Conservation (phyloP, 2,113 vertebrate genomes). For the Pomatostomus ruficeps region DNA sequence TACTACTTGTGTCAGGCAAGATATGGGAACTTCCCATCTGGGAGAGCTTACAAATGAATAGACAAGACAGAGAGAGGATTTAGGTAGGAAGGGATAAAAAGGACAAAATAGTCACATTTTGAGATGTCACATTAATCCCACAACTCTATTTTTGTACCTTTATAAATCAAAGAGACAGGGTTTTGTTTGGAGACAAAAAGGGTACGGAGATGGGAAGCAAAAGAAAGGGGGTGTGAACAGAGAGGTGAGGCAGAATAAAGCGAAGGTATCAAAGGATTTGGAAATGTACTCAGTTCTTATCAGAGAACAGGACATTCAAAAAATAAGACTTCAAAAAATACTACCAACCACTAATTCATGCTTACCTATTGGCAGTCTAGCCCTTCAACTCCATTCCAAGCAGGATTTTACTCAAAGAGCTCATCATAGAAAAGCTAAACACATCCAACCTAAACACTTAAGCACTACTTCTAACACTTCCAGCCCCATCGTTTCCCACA, state of each 20-base stretch:
- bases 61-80: background rate
- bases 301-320: background rate
- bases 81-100: background rate
- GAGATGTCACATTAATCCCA: background rate
- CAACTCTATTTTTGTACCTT: background rate
- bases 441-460: background rate
- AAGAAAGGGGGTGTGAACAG: background rate
- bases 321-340: background rate
- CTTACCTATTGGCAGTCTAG: background rate
- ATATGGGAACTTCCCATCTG: background rate
- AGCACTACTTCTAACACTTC: background rate
- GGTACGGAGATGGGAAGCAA: background rate
- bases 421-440: background rate
- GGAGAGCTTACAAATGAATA: background rate
- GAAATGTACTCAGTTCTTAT: background rate
- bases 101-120: background rate
- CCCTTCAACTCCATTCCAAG: background rate
- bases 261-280: background rate
- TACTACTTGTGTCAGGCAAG: background rate
- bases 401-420: background rate
- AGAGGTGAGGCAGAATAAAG: background rate
- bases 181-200: background rate
- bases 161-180: background rate
- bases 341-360: background rate
- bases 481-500: background rate